A percentile compares a stretch with the other conserved stretches of the same genome.
phyloP scores from a whole-genome alignment of 2,888 invertebrate genomes.

The Scaptodrosophila latifasciaeformis region DNA sequence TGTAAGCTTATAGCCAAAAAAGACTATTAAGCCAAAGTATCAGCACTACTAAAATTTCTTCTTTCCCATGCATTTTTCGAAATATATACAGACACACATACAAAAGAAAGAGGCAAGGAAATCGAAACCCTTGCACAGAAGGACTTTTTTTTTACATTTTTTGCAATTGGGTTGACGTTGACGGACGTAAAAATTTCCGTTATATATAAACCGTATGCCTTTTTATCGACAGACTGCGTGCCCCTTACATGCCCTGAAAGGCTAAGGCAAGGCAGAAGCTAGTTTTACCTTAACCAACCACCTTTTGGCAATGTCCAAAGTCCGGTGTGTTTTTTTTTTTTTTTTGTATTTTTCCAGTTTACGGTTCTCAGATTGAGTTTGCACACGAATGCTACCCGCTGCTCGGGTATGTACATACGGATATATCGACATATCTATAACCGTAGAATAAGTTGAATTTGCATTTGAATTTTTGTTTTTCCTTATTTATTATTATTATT shows the following conservation, averaged over 20 bases:
- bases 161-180: slow-evolving; percentile 61
- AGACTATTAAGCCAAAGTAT: no score
- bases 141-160: slow-evolving; percentile 30
- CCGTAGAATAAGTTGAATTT: slow-evolving; percentile 39
- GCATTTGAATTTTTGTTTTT: slow-evolving; percentile 17
- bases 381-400: slow-evolving; percentile 26
- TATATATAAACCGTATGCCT: slow-evolving; percentile 33
- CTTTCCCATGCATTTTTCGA: no score
- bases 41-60: no score
- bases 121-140: slow-evolving; percentile 6
- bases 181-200: slow-evolving; percentile 69
- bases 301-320: slow-evolving; percentile 10
- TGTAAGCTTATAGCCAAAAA: no score
- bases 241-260: no score
- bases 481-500: no score
- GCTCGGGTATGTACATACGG: slow-evolving; percentile 43
- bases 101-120: no score
- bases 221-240: slow-evolving; percentile 53
- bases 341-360: slow-evolving; percentile 52
- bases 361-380: slow-evolving; percentile 64
- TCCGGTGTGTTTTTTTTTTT: no score
- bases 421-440: slow-evolving; percentile 21
- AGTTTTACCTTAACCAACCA: no score
- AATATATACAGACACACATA: slow-evolving; percentile 18
- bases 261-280: no score